Conservation (phyloP, 2,113 vertebrate genomes). For the Cyphomyrus plagiostoma region DNA sequence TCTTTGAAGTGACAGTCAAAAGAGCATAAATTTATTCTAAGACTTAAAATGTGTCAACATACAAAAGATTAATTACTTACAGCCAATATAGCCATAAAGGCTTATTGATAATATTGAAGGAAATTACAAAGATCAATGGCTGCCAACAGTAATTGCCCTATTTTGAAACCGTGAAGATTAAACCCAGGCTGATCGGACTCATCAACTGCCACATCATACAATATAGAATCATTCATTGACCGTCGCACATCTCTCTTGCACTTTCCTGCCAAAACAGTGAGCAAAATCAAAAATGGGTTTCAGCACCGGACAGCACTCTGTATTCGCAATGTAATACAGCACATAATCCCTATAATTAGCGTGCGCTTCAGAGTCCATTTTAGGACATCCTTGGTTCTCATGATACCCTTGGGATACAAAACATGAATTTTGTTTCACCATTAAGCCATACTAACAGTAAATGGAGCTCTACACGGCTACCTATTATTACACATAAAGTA, state of each 20-base stretch:
- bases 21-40: neutral
- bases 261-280: neutral
- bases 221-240: neutral
- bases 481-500: neutral
- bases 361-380: neutral
- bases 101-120: neutral
- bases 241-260: neutral
- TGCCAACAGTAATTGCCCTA: neutral
- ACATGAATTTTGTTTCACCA: neutral
- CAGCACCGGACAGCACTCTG: constrained; percentile 17
- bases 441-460: neutral
- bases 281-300: neutral
- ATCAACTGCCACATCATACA: neutral
- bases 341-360: neutral
- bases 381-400: neutral
- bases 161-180: neutral
- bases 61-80: neutral
- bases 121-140: neutral
- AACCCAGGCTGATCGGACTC: neutral
- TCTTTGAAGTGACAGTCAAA: neutral
- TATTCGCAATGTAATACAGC: too few relatives aligned
- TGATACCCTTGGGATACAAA: neutral
- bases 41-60: neutral
- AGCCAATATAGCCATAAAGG: neutral
- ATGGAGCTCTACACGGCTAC: neutral